Conservation (phyloP, 1,140 invertebrate genomes). For the Physella acuta region DNA sequence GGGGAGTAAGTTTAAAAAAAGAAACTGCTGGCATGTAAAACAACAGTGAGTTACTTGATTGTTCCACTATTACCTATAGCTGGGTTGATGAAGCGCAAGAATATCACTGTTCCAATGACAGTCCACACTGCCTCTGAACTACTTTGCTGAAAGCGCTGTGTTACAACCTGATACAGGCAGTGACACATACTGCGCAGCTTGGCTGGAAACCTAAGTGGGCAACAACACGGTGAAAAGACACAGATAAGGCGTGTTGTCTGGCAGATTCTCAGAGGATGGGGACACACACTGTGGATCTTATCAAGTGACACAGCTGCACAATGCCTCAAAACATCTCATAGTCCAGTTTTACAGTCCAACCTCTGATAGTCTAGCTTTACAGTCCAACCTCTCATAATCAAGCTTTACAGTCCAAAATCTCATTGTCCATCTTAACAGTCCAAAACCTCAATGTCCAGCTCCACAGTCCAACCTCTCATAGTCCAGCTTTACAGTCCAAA, state of each 20-base stretch:
- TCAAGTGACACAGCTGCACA: too few relatives aligned
- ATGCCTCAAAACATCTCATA: too few relatives aligned
- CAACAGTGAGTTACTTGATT: not conserved
- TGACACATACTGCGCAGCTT: slow-evolving; percentile 97
- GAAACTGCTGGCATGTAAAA: not conserved
- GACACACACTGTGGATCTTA: too few relatives aligned
- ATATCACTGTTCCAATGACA: slow-evolving; percentile 87
- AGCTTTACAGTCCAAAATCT: too few relatives aligned
- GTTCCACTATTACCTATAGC: slow-evolving; percentile 80
- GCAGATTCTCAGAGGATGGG: too few relatives aligned
- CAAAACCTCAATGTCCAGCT: too few relatives aligned
- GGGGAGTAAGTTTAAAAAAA: not conserved
- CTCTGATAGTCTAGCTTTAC: too few relatives aligned
- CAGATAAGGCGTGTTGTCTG: slow-evolving; percentile 17
- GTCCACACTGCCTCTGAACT: slow-evolving; percentile 57
- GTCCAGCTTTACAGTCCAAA: too few relatives aligned
- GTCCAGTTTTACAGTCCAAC: too few relatives aligned
- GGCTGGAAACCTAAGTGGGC: slow-evolving; percentile 73
- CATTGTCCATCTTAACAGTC: too few relatives aligned
- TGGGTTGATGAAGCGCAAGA: slow-evolving; percentile 96
- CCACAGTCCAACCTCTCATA: too few relatives aligned
- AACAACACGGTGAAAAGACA: slow-evolving; percentile 14
- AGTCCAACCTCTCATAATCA: too few relatives aligned
- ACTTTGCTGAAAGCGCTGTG: slow-evolving; percentile 75
- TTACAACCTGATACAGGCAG: slow-evolving; percentile 87